A percentile compares a stretch with the other conserved stretches of the same genome.
Conservation (phyloP, 2,113 vertebrate species). For the Myrmecophaga tridactyla region DNA sequence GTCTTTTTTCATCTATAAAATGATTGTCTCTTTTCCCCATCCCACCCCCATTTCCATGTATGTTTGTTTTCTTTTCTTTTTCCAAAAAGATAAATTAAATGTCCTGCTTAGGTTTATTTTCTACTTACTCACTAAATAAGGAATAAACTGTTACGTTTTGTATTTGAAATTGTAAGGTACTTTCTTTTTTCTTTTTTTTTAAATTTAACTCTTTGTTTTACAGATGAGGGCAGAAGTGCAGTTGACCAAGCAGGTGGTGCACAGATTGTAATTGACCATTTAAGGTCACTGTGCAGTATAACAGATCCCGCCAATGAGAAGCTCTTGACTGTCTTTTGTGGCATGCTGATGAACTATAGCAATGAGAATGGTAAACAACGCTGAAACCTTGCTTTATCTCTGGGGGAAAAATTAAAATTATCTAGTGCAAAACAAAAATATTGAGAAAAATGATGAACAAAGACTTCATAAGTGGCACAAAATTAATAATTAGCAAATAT, state of each 20-base stretch:
- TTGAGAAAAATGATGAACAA: slow-evolving; percentile 43
- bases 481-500: slow-evolving; percentile 45
- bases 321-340: slow-evolving; percentile 99
- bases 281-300: slow-evolving; percentile 96
- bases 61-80: slow-evolving; percentile 50
- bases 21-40: slow-evolving; percentile 53
- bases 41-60: slow-evolving; percentile 67
- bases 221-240: slow-evolving; percentile 99
- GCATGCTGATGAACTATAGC: slow-evolving; percentile 99
- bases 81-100: slow-evolving; percentile 33
- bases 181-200: slow-evolving; percentile 85
- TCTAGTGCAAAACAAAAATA: slow-evolving; percentile 46
- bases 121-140: slow-evolving; percentile 58
- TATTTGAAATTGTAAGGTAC: slow-evolving; percentile 76
- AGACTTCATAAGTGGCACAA: slow-evolving; percentile 16
- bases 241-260: slow-evolving; percentile 99
- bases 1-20: background rate
- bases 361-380: slow-evolving; percentile 99
- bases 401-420: slow-evolving; percentile 76
- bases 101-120: slow-evolving; percentile 60
- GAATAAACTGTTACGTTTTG: slow-evolving; percentile 77
- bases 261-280: slow-evolving; percentile 98
- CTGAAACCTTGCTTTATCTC: slow-evolving; percentile 85
- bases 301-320: slow-evolving; percentile 98
- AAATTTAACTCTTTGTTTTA: slow-evolving; percentile 99